These are phyloP conservation scores for Lepidonotus clava DNA, from an alignment of 2,888 invertebrate genomes.

Conservation along the genomic window DNA sequence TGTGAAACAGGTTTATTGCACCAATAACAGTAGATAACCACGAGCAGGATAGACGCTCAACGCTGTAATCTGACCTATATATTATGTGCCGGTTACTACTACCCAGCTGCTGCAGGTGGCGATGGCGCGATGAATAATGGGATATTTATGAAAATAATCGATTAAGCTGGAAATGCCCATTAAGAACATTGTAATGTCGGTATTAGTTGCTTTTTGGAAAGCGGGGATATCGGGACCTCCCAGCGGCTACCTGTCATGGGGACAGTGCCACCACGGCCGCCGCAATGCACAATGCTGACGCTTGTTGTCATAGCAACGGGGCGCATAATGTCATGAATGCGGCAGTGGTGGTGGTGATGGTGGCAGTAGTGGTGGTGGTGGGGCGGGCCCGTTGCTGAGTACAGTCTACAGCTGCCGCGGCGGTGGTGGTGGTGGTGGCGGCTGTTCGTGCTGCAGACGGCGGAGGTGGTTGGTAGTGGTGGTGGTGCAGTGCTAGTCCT, in stretches of 20 bases:
- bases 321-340: slow-evolving; percentile 53
- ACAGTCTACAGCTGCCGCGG: slow-evolving; percentile 31
- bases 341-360: background rate
- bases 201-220: background rate
- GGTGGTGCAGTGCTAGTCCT: background rate
- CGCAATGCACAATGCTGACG: slow-evolving; percentile 54
- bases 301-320: slow-evolving; percentile 51
- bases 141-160: no score
- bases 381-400: slow-evolving; percentile 26
- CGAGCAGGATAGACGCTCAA: no score
- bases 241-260: slow-evolving; percentile 9
- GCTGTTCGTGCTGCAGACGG: background rate
- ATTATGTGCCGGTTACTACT: background rate
- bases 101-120: no score
- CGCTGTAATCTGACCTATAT: background rate
- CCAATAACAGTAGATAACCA: no score
- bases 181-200: no score
- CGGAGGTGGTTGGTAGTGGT: background rate
- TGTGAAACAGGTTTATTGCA: no score
- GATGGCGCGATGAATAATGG: no score
- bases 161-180: no score
- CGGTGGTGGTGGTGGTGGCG: background rate
- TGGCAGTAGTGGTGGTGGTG: slow-evolving; percentile 14
- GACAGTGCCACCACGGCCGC: slow-evolving; percentile 13
- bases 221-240: background rate